Conservation (phyloP, 2,888 invertebrate species). For the Nudaria mundana region DNA sequence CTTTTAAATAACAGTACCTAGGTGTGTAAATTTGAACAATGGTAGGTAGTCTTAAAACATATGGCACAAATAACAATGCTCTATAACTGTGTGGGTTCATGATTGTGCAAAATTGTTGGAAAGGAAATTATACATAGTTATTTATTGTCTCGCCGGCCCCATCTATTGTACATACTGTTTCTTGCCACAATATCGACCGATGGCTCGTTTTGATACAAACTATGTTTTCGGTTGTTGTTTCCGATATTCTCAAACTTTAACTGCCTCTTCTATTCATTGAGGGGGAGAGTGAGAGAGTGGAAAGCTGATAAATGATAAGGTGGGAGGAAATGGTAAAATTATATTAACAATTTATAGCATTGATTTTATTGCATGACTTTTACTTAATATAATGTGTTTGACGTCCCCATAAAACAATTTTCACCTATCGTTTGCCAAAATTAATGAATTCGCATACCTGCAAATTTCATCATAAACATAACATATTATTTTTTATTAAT, state of each 20-base stretch:
- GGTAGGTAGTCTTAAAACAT: slow-evolving; percentile 37
- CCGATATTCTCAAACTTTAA: slow-evolving; percentile 1
- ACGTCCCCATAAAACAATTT: too few relatives aligned
- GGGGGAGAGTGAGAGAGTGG: too few relatives aligned
- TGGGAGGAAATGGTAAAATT: too few relatives aligned
- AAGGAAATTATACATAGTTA: slow-evolving; percentile 63
- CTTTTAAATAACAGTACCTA: slow-evolving; percentile 13
- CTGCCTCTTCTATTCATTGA: slow-evolving; percentile 2
- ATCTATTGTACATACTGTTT: slow-evolving; percentile 44
- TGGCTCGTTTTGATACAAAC: slow-evolving; percentile 27
- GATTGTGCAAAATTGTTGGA: slow-evolving; percentile 55
- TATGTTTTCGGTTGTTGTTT: slow-evolving; percentile 8
- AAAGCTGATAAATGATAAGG: too few relatives aligned
- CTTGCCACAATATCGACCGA: slow-evolving; percentile 28
- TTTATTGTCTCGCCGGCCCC: slow-evolving; percentile 51
- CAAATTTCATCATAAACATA: too few relatives aligned
- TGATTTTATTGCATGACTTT: too few relatives aligned
- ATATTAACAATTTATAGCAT: too few relatives aligned
- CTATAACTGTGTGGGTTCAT: slow-evolving; percentile 28
- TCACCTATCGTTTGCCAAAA: too few relatives aligned
- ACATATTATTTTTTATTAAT: too few relatives aligned
- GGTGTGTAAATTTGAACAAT: slow-evolving; percentile 34
- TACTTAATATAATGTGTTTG: too few relatives aligned
- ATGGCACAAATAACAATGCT: slow-evolving; percentile 27
- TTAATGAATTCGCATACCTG: too few relatives aligned